Evolutionary conservation across 1,140 invertebrate species (phyloP).

Genomic region (Nylanderia fulva): DNA sequence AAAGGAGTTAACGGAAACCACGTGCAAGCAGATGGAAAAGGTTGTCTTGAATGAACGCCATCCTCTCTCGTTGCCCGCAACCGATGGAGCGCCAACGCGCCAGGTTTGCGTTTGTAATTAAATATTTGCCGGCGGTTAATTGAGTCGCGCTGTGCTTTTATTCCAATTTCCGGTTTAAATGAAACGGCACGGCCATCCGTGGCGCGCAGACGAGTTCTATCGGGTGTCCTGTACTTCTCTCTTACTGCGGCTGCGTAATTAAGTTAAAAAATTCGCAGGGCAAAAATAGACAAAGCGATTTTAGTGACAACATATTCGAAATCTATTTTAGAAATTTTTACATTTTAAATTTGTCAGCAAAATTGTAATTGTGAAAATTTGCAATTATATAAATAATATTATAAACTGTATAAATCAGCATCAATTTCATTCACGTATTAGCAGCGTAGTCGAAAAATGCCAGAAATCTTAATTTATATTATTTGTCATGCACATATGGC

Average conservation of each 20-base stretch:
- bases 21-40: slow-evolving; percentile 64
- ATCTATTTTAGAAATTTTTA: slow-evolving; percentile 4
- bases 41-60: slow-evolving; percentile 59
- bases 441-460: neutral
- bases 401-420: neutral
- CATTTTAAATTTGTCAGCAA: too few relatives aligned
- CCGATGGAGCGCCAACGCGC: slow-evolving; percentile 66
- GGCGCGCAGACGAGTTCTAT: slow-evolving; percentile 39
- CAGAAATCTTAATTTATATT: neutral
- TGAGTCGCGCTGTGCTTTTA: slow-evolving; percentile 75
- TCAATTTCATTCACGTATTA: neutral
- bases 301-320: neutral
- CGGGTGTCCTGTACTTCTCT: slow-evolving; percentile 27
- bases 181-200: slow-evolving; percentile 58
- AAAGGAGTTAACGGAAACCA: slow-evolving; percentile 62
- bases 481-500: neutral
- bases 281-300: slow-evolving; percentile 29
- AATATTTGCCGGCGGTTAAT: slow-evolving; percentile 76
- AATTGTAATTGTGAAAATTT: neutral
- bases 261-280: slow-evolving; percentile 23
- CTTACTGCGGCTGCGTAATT: slow-evolving; percentile 41
- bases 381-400: neutral
- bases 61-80: slow-evolving; percentile 31
- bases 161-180: slow-evolving; percentile 74
- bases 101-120: slow-evolving; percentile 76